Percentiles rank a stretch among this genome's conserved stretches.
phyloP scores from a whole-genome alignment of 1,140 invertebrate genomes.

The Drosophila biarmipes region DNA sequence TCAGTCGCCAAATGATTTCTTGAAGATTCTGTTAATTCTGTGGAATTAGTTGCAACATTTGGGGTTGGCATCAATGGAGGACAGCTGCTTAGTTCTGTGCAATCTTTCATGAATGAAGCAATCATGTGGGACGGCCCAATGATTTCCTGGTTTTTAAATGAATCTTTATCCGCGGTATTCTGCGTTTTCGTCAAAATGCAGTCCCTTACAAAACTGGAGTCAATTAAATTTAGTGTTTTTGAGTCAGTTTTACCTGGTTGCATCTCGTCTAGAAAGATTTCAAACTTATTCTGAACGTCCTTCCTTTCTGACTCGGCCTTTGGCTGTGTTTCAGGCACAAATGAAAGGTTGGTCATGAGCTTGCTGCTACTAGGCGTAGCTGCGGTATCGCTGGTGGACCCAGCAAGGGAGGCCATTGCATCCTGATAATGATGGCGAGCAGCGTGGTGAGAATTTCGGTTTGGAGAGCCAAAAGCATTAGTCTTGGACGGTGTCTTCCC shows the following conservation, averaged over 20 bases:
- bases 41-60: background rate
- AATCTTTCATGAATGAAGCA: slow-evolving; percentile 70
- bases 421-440: slow-evolving; percentile 43
- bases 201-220: slow-evolving; percentile 17
- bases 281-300: slow-evolving; percentile 36
- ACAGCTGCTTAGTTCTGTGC: slow-evolving; percentile 47
- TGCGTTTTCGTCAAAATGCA: slow-evolving; percentile 53
- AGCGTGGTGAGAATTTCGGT: slow-evolving; percentile 50
- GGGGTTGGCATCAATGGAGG: background rate
- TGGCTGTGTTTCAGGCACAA: slow-evolving; percentile 67
- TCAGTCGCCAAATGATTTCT: background rate
- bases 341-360: slow-evolving; percentile 63
- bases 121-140: slow-evolving; percentile 41
- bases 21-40: slow-evolving; percentile 1
- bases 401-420: background rate
- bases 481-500: slow-evolving; percentile 57
- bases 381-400: background rate
- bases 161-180: background rate
- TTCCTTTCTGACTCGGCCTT: background rate
- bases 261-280: slow-evolving; percentile 63
- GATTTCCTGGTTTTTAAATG: slow-evolving; percentile 8
- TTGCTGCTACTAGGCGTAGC: slow-evolving; percentile 12
- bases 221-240: slow-evolving; percentile 2
- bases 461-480: slow-evolving; percentile 44
- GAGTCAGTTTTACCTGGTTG: slow-evolving; percentile 19